Evolutionary conservation across 2,888 invertebrate genomes (phyloP), one percentile per base, ranked within the genome.

Genomic region (Podotricha telesiphe): DNA sequence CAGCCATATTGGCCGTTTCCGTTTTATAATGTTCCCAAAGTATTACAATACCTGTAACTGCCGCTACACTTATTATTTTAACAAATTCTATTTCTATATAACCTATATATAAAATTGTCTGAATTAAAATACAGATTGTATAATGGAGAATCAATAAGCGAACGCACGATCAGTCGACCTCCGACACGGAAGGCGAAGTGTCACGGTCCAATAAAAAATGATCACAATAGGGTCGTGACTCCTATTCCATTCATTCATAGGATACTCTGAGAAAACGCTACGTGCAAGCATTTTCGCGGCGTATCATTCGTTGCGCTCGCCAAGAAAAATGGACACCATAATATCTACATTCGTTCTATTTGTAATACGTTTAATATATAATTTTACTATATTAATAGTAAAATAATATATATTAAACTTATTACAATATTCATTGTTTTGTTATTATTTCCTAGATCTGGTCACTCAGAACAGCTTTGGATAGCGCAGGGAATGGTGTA

Each of bases 281-380:
- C 91, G 90, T 87, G 89, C 81, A 84, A 84, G 83, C 77, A 87
- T 88, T 88, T 86, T 84, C 79, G 85, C 86, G 78, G 78, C 65
- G 74, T 73, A 71, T 73, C 76, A 78, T 75, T 80, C 67, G 75
- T 70, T 76, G 72, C 76, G 77, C 74, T 75, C 71, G 74, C 75
- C 71, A 74, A 73, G 74, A 68, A 68, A 72, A 73, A 70, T 65
- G 59, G 61, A 34, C 67, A 47, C 20, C 28, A 50, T 66, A 58
- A 67, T 70, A 64, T 67, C 61, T 66, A 56, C 68, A 68, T 68
- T 68, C 74, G 75, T 76, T 73, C 22, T 70, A 42, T 45, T 58
- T 11, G 42, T 65, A 15, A 45, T 51, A 51, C n/a, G 51, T 20
- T 37, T 37, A 7, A 37, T 50, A 17, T 55, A 34, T 17, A 11